These are phyloP conservation scores for Molossus molossus DNA, from an alignment of 2,797 vertebrate genomes.

Conservation along the genomic window DNA sequence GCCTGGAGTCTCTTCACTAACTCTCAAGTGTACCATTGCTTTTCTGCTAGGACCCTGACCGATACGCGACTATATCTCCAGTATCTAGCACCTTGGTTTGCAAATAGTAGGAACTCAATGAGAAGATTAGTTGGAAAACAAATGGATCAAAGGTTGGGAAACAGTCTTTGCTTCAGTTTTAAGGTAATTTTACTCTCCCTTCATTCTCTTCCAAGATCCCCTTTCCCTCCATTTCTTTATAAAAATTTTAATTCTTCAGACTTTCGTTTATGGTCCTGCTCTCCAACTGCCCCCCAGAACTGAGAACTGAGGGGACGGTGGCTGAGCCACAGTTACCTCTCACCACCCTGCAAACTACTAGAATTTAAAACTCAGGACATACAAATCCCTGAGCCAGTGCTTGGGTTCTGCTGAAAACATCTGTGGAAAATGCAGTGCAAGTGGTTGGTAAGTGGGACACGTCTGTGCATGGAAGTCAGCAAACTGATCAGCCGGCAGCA, in stretches of 20 bases:
- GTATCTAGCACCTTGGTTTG: background rate
- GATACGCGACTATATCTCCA: background rate
- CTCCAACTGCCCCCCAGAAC: background rate
- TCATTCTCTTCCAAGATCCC: background rate
- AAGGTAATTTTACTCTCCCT: background rate
- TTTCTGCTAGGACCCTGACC: background rate
- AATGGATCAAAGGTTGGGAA: background rate
- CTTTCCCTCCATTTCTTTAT: background rate
- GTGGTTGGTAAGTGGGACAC: background rate
- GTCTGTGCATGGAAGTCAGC: background rate
- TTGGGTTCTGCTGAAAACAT: slow-evolving; percentile 1
- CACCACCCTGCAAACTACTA: background rate
- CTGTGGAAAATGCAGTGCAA: background rate
- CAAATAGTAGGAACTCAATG: background rate
- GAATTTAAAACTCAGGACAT: slow-evolving; percentile 4
- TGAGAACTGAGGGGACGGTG: background rate
- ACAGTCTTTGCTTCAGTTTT: background rate
- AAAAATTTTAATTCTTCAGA: background rate
- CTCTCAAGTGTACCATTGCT: background rate
- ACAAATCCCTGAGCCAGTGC: background rate
- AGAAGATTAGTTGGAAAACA: background rate
- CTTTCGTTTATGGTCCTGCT: background rate
- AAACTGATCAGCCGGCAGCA: background rate
- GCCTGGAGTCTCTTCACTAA: background rate
- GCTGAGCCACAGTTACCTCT: background rate